Percentiles rank a stretch among this genome's conserved stretches.
These are phyloP conservation scores for Esox lucius DNA, from an alignment of 2,797 vertebrate genomes.

Conservation along the genomic window DNA sequence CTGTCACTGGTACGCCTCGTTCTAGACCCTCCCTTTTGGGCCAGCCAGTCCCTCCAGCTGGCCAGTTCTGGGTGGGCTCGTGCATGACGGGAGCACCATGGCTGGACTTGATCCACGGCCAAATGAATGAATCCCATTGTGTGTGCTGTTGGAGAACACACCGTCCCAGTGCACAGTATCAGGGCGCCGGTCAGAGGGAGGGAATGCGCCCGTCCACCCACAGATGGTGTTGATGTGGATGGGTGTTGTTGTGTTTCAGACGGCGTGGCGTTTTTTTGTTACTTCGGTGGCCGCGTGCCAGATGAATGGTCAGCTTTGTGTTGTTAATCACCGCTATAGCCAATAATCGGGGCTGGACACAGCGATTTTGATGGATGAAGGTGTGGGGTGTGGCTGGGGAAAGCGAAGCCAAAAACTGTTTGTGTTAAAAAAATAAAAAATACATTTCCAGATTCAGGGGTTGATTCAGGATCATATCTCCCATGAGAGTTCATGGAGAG, in stretches of 20 bases:
- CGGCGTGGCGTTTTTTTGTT: background rate
- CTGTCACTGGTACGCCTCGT: background rate
- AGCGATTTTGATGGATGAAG: no score
- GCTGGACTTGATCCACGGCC: background rate
- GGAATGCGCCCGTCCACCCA: background rate
- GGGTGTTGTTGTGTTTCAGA: background rate
- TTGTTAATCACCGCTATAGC: background rate
- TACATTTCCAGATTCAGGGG: background rate
- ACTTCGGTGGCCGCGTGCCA: background rate
- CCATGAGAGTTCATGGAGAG: background rate
- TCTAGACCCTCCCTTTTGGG: background rate
- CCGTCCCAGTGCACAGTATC: background rate
- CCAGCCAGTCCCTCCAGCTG: conserved; percentile 43
- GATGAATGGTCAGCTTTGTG: background rate
- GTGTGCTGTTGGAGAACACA: background rate
- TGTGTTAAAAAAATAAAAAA: background rate
- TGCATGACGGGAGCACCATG: background rate
- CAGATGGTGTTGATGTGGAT: background rate
- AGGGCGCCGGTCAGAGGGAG: background rate
- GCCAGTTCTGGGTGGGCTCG: background rate
- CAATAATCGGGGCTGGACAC: no score
- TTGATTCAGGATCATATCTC: background rate
- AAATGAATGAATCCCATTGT: background rate
- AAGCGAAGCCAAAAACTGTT: background rate
- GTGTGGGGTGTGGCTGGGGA: background rate